A percentile compares a stretch with the other conserved stretches of the same genome.
Evolutionary conservation across 2,797 vertebrate genomes (phyloP).

Genomic region (Siniperca undulata): DNA sequence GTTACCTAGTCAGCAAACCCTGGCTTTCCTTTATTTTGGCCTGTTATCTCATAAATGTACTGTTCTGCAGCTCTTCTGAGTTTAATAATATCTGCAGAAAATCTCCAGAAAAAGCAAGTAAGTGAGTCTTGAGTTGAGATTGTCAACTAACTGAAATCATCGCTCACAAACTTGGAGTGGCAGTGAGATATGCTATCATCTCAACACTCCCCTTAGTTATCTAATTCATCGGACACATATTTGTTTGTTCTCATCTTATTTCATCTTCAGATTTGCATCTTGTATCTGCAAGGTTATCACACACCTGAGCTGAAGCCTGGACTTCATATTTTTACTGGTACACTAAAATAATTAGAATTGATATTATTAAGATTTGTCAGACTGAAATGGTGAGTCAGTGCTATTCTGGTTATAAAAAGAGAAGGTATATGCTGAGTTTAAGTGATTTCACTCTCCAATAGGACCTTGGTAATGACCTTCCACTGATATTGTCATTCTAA

Average conservation of each 20-base stretch:
- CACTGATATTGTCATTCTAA: neutral
- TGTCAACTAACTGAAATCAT: neutral
- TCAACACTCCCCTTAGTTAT: no score
- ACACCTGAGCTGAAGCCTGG: neutral
- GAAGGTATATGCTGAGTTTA: neutral
- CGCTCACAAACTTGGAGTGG: neutral
- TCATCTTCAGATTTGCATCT: neutral
- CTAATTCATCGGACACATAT: no score
- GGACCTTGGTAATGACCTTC: constrained; percentile 8
- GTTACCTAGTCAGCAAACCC: neutral
- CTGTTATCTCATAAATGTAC: neutral
- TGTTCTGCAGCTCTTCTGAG: neutral
- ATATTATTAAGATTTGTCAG: neutral
- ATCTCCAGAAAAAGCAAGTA: neutral
- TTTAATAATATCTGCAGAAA: neutral
- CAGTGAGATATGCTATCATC: no score
- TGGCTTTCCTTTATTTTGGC: no score
- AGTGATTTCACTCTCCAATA: neutral
- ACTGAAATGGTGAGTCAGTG: neutral
- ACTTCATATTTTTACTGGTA: neutral
- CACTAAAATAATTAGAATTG: neutral
- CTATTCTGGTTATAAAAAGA: neutral
- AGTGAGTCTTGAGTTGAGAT: neutral
- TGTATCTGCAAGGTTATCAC: neutral
- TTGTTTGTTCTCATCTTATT: neutral